Evolutionary conservation across 2,113 vertebrate species (phyloP).

Genomic region (Chionomys nivalis): DNA sequence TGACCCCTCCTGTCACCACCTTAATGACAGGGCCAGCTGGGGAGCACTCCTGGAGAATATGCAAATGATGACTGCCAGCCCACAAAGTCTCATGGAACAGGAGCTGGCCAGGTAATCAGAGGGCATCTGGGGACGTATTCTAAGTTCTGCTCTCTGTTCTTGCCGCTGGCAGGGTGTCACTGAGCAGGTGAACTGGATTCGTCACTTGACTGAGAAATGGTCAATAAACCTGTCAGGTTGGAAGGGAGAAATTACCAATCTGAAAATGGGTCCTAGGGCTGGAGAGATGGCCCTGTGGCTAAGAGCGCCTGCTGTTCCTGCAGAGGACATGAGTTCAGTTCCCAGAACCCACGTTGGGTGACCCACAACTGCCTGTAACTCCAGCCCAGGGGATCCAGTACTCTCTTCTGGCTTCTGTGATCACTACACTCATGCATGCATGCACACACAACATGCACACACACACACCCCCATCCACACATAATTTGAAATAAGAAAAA

Average conservation of each 20-base stretch:
- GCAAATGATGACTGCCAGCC: background rate
- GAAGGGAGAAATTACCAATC: background rate
- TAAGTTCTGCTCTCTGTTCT: background rate
- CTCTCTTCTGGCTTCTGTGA: background rate
- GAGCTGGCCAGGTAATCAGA: background rate
- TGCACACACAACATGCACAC: fast-evolving
- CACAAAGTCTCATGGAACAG: background rate
- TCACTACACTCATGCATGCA: background rate
- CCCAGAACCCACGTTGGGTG: background rate
- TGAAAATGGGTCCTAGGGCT: background rate
- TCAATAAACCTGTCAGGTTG: background rate
- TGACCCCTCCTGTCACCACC: background rate
- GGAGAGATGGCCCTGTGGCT: background rate
- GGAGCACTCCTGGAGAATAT: background rate
- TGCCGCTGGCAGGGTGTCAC: background rate
- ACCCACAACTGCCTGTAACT: background rate
- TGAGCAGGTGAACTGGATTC: background rate
- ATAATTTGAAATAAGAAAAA: background rate
- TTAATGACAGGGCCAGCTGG: background rate
- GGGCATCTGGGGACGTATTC: background rate
- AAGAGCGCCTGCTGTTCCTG: background rate
- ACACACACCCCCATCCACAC: background rate
- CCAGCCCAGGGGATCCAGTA: background rate
- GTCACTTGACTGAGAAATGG: background rate
- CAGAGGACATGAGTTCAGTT: background rate